These are phyloP conservation scores for Andrena chrysosceles DNA, from an alignment of 2,888 invertebrate genomes.

Conservation along the genomic window DNA sequence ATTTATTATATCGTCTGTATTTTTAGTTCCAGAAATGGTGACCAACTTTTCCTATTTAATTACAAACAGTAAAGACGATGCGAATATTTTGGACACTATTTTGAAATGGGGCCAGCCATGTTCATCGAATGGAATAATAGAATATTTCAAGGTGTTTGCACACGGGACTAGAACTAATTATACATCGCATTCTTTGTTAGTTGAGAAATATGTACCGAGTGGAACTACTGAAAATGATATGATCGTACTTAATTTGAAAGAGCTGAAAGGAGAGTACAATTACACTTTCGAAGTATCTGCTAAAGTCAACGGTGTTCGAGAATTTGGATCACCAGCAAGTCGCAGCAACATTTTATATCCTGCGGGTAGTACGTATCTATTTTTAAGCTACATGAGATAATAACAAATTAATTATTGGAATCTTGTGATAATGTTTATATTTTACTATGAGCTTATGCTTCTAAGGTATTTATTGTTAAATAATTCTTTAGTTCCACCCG, in stretches of 20 bases:
- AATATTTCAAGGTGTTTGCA: conserved; percentile 72
- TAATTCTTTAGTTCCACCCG: conserved; percentile 76
- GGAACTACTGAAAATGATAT: conserved; percentile 62
- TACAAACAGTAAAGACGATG: conserved; percentile 57
- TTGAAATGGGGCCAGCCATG: conserved; percentile 79
- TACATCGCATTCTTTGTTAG: conserved; percentile 41
- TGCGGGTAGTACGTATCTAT: conserved; percentile 78
- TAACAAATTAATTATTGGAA: background rate
- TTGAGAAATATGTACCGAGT: conserved; percentile 42
- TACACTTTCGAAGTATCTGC: conserved; percentile 76
- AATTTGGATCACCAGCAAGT: conserved; percentile 62
- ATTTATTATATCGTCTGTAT: conserved; percentile 1
- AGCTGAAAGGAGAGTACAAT: conserved; percentile 75
- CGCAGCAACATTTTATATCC: conserved; percentile 70
- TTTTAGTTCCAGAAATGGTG: conserved; percentile 74
- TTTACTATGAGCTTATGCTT: conserved; percentile 3
- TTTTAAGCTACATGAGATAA: background rate
- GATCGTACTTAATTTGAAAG: conserved; percentile 66
- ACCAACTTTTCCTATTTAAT: conserved; percentile 68
- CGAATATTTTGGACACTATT: conserved; percentile 73
- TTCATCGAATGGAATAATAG: conserved; percentile 74
- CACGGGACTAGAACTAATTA: conserved; percentile 71
- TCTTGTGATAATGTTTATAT: background rate
- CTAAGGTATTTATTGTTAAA: conserved; percentile 2
- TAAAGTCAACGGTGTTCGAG: conserved; percentile 65